Conservation (phyloP, 2,113 vertebrate genomes). For the Xenotilapia flavipinnis region DNA sequence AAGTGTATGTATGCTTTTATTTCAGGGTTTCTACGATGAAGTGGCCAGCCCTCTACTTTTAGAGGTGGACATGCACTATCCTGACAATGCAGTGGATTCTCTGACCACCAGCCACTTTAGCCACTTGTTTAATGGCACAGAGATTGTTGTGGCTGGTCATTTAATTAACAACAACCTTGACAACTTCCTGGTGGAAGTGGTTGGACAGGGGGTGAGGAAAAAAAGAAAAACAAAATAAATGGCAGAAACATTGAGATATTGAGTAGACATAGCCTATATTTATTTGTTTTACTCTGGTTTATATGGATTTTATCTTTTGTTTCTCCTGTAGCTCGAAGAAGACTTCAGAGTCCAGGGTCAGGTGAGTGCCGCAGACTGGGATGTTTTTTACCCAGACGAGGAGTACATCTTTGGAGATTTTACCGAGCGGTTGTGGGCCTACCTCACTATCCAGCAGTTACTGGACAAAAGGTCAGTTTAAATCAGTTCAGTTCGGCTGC, state of each 20-base stretch:
- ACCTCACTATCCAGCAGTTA: constrained; percentile 81
- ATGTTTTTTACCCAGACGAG: constrained; percentile 68
- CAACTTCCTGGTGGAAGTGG: constrained; percentile 74
- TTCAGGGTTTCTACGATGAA: no score
- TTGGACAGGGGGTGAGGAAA: constrained; percentile 72
- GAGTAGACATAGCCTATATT: not conserved
- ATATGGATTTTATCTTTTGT: not conserved
- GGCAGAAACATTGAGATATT: not conserved
- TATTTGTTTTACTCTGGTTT: not conserved
- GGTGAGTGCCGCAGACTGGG: constrained; percentile 39
- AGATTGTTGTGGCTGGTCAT: constrained; percentile 86
- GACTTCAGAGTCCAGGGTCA: constrained; percentile 46
- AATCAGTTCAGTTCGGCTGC: not conserved
- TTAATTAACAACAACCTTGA: constrained; percentile 69
- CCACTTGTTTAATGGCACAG: constrained; percentile 82
- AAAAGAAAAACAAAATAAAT: accelerated
- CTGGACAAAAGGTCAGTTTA: constrained; percentile 71
- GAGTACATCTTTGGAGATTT: constrained; percentile 81
- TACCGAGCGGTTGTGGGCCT: constrained; percentile 81
- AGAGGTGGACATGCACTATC: no score
- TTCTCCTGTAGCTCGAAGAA: constrained; percentile 30
- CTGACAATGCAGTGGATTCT: no score
- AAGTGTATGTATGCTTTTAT: no score
- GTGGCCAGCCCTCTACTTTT: no score
- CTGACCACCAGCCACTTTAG: constrained; percentile 55